phyloP scores from a whole-genome alignment of 2,888 invertebrate genomes.

The Hybos culiciformis region DNA sequence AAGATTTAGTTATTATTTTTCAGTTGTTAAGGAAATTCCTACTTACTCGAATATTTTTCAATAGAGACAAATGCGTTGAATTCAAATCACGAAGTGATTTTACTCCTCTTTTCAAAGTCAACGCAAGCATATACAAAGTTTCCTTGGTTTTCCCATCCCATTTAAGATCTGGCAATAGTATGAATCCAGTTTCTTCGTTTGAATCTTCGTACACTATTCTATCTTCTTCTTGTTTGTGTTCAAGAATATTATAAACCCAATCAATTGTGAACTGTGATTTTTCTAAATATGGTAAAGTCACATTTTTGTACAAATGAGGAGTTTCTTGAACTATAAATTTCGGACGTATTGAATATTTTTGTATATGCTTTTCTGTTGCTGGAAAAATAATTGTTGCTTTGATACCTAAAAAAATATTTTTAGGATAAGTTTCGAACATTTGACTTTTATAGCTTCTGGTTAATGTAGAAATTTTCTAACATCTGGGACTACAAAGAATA shows the following conservation, averaged over 20 bases:
- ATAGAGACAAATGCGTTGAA: constrained; percentile 58
- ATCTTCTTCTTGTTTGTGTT: constrained; percentile 80
- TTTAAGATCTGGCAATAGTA: constrained; percentile 87
- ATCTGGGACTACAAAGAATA: too few species aligned
- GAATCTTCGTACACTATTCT: constrained; percentile 71
- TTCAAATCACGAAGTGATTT: constrained; percentile 77
- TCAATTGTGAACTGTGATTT: constrained; percentile 63
- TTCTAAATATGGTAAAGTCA: constrained; percentile 65
- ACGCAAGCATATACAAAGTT: constrained; percentile 72
- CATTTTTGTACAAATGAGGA: constrained; percentile 58
- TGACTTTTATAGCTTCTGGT: too few species aligned
- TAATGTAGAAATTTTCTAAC: too few species aligned
- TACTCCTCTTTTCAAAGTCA: constrained; percentile 58
- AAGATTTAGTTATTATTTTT: too few species aligned
- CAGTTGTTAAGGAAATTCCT: too few species aligned
- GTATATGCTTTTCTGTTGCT: constrained; percentile 82
- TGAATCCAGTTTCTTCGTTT: constrained; percentile 62
- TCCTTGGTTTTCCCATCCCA: constrained; percentile 75
- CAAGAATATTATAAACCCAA: constrained; percentile 95
- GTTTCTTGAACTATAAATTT: constrained; percentile 72
- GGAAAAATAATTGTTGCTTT: constrained; percentile 87
- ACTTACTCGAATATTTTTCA: constrained; percentile 66
- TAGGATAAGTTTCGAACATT: background rate
- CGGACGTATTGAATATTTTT: constrained; percentile 67
- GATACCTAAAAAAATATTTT: constrained; percentile 45